Evolutionary conservation across 2,113 vertebrate species (phyloP), one percentile per base, ranked within the genome.

Genomic region (Hystrix cristata): DNA sequence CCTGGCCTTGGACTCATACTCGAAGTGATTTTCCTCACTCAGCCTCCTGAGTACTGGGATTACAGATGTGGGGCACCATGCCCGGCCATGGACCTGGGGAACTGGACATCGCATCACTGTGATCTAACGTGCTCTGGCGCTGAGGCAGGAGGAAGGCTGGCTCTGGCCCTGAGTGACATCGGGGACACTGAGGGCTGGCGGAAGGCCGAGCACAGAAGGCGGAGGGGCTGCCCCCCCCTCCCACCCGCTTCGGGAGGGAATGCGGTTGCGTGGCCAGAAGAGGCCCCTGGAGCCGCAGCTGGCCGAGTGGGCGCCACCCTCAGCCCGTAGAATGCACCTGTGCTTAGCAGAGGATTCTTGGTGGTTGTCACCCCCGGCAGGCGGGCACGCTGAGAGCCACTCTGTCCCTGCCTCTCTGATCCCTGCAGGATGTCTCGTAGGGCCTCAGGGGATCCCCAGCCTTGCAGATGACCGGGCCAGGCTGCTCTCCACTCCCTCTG

Each of bases 281-380:
- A 96, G 85, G 80, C 88, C 92, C 88, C 95, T 0, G 13, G 96
- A 97, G 97, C 98, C 97, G 95, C 89, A 59, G 89, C 80, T 84
- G 86, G 86, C 88, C 43, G 18, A 95, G 94, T 84, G 23, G 14
- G 93, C 57, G 80, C 80, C 95, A 72, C 96, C 93, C 95, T 97
- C 14, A 95, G 96, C 96, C 93, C 65, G 80, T 97, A 95, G 97
- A 96, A 94, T 96, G 96, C 93, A 93, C 96, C 97, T 3, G 62
- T 43, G 84, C 95, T 96, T 89, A 69, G 86, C 86, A 93, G 95
- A 96, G 95, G 59, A 81, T 91, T 87, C 93, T 96, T 0, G 10
- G 87, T 84, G 95, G 91, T 96, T 87, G 81, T 89, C 90, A 85
- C 87, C 72, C 78, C 90, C 53, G 27, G 92, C 90, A 57, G 94